These are phyloP conservation scores for Cheilosia pagana DNA, from an alignment of 2,888 invertebrate genomes.

Conservation along the genomic window DNA sequence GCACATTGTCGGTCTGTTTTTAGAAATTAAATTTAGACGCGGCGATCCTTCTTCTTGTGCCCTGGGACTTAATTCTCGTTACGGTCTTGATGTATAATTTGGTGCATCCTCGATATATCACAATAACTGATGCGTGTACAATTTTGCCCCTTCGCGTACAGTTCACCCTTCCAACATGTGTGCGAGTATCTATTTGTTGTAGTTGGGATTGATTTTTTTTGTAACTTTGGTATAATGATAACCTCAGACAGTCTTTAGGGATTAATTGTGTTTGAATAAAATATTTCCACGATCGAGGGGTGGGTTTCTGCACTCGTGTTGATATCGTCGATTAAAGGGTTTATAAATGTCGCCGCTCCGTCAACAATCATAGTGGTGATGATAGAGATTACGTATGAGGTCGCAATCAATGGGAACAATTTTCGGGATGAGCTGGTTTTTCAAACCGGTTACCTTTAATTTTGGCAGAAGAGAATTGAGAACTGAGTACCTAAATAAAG, in stretches of 20 bases:
- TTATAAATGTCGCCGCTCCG: conserved; percentile 39
- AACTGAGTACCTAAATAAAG: conserved; percentile 64
- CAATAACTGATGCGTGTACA: conserved; percentile 71
- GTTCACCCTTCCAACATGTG: conserved; percentile 24
- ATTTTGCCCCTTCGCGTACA: conserved; percentile 34
- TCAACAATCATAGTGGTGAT: conserved; percentile 33
- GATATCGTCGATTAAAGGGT: conserved; percentile 70
- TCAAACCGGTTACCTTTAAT: conserved; percentile 40
- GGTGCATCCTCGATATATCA: conserved; percentile 72
- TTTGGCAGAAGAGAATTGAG: conserved; percentile 57
- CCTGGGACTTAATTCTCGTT: conserved; percentile 60
- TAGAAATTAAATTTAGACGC: conserved; percentile 64
- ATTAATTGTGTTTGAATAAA: conserved; percentile 75
- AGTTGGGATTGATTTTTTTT: conserved; percentile 28
- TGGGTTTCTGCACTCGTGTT: conserved; percentile 60
- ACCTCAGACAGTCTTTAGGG: conserved; percentile 59
- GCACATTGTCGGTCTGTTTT: conserved; percentile 54
- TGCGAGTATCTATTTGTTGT: conserved; percentile 9
- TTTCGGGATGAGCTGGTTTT: conserved; percentile 40
- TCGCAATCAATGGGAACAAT: conserved; percentile 63
- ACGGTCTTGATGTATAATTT: conserved; percentile 71
- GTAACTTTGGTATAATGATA: conserved; percentile 54
- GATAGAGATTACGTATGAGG: conserved; percentile 60
- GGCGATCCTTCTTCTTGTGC: conserved; percentile 29
- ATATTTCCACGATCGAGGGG: conserved; percentile 49